Evolutionary conservation across 2,888 invertebrate species (phyloP).

Genomic region (Sericinus montela): DNA sequence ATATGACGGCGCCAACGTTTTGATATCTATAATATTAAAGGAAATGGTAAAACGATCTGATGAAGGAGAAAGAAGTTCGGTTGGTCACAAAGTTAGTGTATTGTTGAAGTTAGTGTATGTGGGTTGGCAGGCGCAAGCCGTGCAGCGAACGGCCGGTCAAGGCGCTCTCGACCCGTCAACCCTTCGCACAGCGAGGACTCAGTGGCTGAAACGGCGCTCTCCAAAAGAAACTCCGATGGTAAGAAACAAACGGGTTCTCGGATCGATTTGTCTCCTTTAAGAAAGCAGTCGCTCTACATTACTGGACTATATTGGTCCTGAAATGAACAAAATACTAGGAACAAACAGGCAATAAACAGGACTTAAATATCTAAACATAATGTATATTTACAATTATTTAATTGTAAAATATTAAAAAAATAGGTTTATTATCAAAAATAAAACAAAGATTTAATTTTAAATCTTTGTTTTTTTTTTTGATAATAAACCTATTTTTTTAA

Average conservation of each 20-base stretch:
- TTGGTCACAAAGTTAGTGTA: conserved; percentile 18
- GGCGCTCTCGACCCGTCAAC: conserved; percentile 71
- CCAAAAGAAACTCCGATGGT: conserved; percentile 92
- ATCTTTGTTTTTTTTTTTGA: too few relatives aligned
- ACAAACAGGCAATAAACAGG: too few relatives aligned
- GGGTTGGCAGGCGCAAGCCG: conserved; percentile 66
- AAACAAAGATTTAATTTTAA: too few relatives aligned
- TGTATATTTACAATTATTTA: too few relatives aligned
- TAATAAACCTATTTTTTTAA: too few relatives aligned
- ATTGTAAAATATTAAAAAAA: too few relatives aligned
- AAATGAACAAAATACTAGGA: too few relatives aligned
- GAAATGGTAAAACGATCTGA: not conserved
- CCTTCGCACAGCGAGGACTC: conserved; percentile 90
- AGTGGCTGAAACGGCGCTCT: conserved; percentile 87
- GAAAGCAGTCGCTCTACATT: conserved; percentile 43
- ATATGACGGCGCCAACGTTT: conserved; percentile 4
- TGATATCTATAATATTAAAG: not conserved
- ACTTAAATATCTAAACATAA: too few relatives aligned
- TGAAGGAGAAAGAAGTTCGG: conserved; percentile 5
- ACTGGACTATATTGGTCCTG: conserved; percentile 41
- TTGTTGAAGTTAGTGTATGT: conserved; percentile 70
- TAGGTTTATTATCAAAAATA: too few relatives aligned
- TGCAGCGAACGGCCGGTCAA: conserved; percentile 52
- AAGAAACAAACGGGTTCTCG: conserved; percentile 63
- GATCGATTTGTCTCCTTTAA: conserved; percentile 26